A percentile compares a stretch with the other conserved stretches of the same genome.
Conservation (phyloP, 1,140 invertebrate species). For the Ridgeia piscesae region DNA sequence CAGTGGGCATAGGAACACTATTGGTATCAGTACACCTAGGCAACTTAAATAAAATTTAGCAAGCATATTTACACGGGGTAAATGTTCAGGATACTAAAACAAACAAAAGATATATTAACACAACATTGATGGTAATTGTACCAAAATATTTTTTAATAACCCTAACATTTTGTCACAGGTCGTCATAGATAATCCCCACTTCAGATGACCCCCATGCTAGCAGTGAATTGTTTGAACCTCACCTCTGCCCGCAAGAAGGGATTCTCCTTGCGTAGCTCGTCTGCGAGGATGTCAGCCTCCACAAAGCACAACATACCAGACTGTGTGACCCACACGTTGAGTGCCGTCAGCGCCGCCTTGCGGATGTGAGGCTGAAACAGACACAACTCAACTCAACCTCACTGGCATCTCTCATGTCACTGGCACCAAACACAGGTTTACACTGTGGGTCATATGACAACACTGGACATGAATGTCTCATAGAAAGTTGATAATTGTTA, state of each 20-base stretch:
- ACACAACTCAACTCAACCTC: not conserved
- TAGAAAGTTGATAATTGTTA: not conserved
- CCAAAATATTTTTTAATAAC: not conserved
- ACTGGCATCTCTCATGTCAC: not conserved
- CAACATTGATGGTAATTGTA: not conserved
- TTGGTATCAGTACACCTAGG: too few relatives aligned
- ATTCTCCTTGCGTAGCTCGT: constrained; percentile 80
- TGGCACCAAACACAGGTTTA: not conserved
- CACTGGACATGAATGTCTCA: too few relatives aligned
- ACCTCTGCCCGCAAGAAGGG: constrained; percentile 76
- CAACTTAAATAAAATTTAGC: too few relatives aligned
- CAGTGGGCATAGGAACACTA: too few relatives aligned
- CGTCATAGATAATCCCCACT: not conserved
- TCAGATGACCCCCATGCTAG: not conserved
- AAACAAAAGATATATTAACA: too few relatives aligned
- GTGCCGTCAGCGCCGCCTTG: constrained; percentile 73
- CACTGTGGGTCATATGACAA: too few relatives aligned
- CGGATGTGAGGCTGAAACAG: constrained; percentile 72
- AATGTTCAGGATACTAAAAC: too few relatives aligned
- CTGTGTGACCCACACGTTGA: constrained; percentile 81
- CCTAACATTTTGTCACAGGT: not conserved
- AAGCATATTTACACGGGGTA: too few relatives aligned
- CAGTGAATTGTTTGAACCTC: not conserved
- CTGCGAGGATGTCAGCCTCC: constrained; percentile 84
- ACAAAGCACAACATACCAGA: constrained; percentile 74